Percentiles rank a stretch among this genome's conserved stretches.
Evolutionary conservation across 2,797 vertebrate genomes (phyloP).

Genomic region (Borostomias antarcticus): DNA sequence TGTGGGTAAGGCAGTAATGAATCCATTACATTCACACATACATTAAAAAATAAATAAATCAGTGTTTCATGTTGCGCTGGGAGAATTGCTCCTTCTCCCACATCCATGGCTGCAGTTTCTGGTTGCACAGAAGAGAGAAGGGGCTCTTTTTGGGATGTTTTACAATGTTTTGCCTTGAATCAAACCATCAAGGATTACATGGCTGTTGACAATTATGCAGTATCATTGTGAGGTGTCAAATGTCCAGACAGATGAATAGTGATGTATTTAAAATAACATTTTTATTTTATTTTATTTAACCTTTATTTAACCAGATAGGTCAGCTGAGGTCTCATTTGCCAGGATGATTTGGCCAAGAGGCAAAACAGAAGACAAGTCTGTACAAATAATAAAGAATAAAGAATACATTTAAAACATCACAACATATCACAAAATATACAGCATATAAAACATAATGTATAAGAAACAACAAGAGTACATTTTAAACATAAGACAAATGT

Average conservation of each 20-base stretch:
- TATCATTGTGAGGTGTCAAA: neutral
- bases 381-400: no score
- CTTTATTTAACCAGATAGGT: no score
- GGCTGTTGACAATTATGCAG: neutral
- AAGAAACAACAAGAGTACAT: no score
- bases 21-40: constrained; percentile 56
- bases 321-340: no score
- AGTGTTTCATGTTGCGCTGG: constrained; percentile 41
- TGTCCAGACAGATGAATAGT: neutral
- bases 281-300: neutral
- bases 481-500: no score
- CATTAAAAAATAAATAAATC: constrained; percentile 47
- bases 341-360: no score
- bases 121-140: constrained; percentile 49
- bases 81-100: constrained; percentile 43
- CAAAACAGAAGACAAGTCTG: no score
- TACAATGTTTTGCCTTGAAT: constrained; percentile 46
- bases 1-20: constrained; percentile 65
- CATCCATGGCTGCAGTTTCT: constrained; percentile 46
- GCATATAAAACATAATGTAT: no score
- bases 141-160: constrained; percentile 58
- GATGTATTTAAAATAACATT: neutral
- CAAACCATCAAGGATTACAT: constrained; percentile 34
- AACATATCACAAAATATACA: no score
- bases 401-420: no score